Conservation (phyloP, 2,113 vertebrate species). For the Euleptes europaea region DNA sequence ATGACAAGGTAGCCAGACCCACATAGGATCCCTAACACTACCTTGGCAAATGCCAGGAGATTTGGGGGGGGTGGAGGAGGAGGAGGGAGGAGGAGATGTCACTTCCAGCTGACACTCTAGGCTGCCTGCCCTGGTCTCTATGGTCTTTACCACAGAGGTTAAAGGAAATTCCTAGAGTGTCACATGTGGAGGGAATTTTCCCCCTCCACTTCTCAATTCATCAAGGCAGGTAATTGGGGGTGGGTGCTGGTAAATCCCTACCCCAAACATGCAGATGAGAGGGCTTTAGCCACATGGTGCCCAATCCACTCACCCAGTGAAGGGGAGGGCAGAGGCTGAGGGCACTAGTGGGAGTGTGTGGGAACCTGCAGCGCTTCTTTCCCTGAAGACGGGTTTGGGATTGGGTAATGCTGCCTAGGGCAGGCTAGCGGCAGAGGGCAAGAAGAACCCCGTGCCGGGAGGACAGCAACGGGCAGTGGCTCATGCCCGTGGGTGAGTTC, state of each 20-base stretch:
- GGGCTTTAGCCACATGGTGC: not conserved
- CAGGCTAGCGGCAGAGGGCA: not conserved
- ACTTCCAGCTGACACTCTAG: too few relatives aligned
- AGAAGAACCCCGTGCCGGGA: not conserved
- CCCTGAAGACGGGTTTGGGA: not conserved
- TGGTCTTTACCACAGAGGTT: too few relatives aligned
- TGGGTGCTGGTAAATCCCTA: too few relatives aligned
- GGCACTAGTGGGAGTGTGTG: not conserved
- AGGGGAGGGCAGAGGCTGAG: not conserved
- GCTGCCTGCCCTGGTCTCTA: too few relatives aligned
- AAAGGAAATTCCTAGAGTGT: too few relatives aligned
- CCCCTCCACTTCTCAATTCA: too few relatives aligned
- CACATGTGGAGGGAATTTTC: too few relatives aligned
- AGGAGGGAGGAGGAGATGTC: too few relatives aligned
- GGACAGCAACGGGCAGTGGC: not conserved
- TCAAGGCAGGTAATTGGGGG: too few relatives aligned
- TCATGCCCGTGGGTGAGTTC: fast-evolving
- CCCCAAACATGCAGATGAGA: too few relatives aligned
- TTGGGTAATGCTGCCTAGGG: not conserved
- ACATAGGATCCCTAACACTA: not conserved
- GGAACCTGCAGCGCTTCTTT: not conserved
- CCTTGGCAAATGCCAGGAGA: not conserved
- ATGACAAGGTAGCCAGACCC: conserved; percentile 89
- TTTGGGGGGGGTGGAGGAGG: not conserved
- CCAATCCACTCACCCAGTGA: not conserved